Evolutionary conservation across 1,140 invertebrate species (phyloP).

Genomic region (Episyrphus balteatus): DNA sequence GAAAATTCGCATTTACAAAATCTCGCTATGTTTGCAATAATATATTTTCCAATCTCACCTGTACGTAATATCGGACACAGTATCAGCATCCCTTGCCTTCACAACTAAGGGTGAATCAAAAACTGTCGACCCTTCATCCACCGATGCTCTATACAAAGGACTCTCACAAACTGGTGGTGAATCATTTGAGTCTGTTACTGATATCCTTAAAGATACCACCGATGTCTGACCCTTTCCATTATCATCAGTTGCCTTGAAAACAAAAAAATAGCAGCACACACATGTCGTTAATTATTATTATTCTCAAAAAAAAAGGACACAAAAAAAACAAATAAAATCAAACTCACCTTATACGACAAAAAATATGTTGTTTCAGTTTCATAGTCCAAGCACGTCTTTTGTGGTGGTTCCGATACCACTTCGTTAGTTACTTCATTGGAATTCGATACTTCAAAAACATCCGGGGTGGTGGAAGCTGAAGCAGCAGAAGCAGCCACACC

Average conservation of each 20-base stretch:
- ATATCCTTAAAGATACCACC: conserved; percentile 66
- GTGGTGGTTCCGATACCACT: not conserved
- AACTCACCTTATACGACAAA: conserved; percentile 67
- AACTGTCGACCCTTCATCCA: conserved; percentile 70
- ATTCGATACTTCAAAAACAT: not conserved
- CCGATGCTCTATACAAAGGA: conserved; percentile 60
- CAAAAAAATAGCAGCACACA: not conserved
- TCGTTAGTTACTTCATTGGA: conserved; percentile 8
- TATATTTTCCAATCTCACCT: conserved; percentile 7
- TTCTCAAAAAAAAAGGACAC: conserved; percentile 6
- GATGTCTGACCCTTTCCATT: conserved; percentile 64
- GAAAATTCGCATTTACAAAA: no score
- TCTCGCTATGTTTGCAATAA: not conserved
- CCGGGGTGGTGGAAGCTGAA: not conserved
- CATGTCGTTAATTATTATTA: conserved; percentile 1
- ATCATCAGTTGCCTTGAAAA: conserved; percentile 65
- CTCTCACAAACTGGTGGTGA: conserved; percentile 68
- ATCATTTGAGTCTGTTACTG: conserved; percentile 74
- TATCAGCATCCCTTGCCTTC: conserved; percentile 67
- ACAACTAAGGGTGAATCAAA: conserved; percentile 67
- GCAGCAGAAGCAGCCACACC: no score
- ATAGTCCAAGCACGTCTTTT: conserved; percentile 65
- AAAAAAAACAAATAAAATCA: no score
- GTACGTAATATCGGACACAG: conserved; percentile 68
- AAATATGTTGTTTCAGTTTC: conserved; percentile 74